Evolutionary conservation across 2,888 invertebrate species (phyloP), one percentile per base, ranked within the genome.

Genomic region (Pemphredon lugubris): DNA sequence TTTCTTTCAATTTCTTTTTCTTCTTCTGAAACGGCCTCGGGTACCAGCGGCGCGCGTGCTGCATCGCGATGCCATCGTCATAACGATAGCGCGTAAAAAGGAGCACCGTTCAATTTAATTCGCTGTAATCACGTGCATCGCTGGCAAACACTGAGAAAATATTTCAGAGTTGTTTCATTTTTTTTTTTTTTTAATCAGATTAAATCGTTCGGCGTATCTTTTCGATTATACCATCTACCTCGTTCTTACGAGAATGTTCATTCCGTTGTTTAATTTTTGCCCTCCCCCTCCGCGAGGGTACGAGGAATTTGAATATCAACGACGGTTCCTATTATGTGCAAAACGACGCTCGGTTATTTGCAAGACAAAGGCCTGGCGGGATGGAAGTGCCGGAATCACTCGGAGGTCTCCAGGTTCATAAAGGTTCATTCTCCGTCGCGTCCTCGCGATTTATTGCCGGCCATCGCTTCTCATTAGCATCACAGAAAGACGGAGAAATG

Each of bases 11-110:
- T n/a, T 37, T 42, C 26, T 26, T 39, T 40, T 34, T 47, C 47
- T 39, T 32, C 26, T 26, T 26, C 7, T 26, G 7, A 26, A 3
- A 26, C 26, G n/a, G n/a, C n/a, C n/a, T n/a, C n/a, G n/a, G 18
- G 21, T 37, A 20, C 42, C 26, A 44, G 45, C 45, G 20, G 48
- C 54, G 44, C 63, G 45, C 59, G 50, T 45, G 71, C 58, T 58
- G 44, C 39, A 50, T n/a, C n/a, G 30, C 14, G 16, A 34, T 14
- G 55, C 32, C 13, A 37, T 20, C 39, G 64, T 63, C 63, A 45
- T 71, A 61, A 73, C 67, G 65, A 53, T 73, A 66, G 42, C 63
- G 71, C 54, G 51, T 34, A 48, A 37, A 57, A 48, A 53, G 53
- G 40, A n/a, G n/a, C n/a, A 45, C 48, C 26, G 37, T 37, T 47